Conservation (phyloP, 1,140 invertebrate species). For the Maconellicoccus hirsutus region DNA sequence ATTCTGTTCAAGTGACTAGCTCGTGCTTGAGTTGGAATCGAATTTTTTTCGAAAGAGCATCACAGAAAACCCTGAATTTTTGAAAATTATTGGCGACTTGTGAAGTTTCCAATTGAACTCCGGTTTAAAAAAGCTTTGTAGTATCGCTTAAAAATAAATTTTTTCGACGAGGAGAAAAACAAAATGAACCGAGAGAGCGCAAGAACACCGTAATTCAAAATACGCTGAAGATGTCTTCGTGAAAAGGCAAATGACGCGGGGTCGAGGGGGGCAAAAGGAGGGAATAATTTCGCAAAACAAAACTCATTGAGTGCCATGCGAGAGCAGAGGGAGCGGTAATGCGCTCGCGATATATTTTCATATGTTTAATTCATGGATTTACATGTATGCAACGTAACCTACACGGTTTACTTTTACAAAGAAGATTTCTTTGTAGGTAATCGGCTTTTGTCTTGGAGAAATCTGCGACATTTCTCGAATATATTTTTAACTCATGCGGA, state of each 20-base stretch:
- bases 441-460: not conserved
- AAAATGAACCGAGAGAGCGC: not conserved
- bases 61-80: too few species aligned
- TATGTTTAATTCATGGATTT: constrained; percentile 9
- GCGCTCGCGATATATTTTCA: not conserved
- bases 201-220: not conserved
- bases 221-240: not conserved
- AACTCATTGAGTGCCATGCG: not conserved
- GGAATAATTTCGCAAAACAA: not conserved
- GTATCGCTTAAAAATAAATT: too few species aligned
- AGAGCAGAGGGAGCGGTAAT: too few species aligned
- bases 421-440: not conserved
- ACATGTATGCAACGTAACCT: not conserved
- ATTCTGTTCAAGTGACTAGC: too few species aligned
- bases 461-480: not conserved
- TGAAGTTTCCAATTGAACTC: too few species aligned
- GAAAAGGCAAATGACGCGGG: too few species aligned
- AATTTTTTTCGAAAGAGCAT: too few species aligned
- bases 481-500: too few species aligned
- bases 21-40: too few species aligned
- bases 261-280: too few species aligned
- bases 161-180: not conserved
- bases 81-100: too few species aligned
- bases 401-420: not conserved
- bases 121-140: too few species aligned